Conservation (phyloP, 2,113 vertebrate genomes). For the Odobenus rosmarus region DNA sequence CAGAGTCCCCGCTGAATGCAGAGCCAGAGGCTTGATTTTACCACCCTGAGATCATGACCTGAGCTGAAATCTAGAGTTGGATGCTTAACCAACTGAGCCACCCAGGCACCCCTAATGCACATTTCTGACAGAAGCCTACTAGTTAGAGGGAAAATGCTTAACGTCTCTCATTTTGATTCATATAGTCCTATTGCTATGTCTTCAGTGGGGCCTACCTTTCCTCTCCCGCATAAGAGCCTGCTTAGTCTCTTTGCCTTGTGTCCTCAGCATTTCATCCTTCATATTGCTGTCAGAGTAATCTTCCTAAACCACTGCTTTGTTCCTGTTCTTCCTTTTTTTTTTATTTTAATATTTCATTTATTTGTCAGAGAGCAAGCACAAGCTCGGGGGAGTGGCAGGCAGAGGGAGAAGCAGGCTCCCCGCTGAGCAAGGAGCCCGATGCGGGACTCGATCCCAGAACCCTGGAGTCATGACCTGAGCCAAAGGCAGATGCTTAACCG, state of each 20-base stretch:
- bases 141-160: background rate
- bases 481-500: rapidly evolving
- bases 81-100: background rate
- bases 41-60: background rate
- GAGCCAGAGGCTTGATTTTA: background rate
- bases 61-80: background rate
- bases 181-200: background rate
- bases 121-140: background rate
- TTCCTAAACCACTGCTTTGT: background rate
- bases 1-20: background rate
- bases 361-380: background rate
- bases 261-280: background rate
- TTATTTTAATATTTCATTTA: background rate
- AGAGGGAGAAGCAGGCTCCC: background rate
- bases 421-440: no score
- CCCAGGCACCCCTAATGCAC: background rate
- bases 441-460: no score
- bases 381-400: background rate
- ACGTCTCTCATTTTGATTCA: background rate
- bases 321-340: background rate
- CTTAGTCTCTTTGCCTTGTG: background rate
- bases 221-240: background rate
- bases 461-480: no score
- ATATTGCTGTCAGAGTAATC: background rate
- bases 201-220: background rate